These are phyloP conservation scores for Caracal caracal DNA, from an alignment of 2,113 vertebrate genomes.

Conservation along the genomic window DNA sequence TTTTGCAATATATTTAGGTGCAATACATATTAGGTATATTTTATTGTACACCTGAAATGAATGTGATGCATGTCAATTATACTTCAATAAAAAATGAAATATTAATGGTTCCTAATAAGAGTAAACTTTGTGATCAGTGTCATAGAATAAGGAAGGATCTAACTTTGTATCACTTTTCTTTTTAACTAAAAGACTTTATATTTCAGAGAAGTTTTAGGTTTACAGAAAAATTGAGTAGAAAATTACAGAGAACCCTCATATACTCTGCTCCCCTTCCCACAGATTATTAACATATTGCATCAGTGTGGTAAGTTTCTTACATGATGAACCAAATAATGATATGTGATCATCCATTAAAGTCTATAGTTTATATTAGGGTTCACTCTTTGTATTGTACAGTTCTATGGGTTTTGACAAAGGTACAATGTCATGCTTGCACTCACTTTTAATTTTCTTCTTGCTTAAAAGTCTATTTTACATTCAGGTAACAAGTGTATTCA, in stretches of 20 bases:
- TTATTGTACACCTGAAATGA: not conserved
- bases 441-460: constrained; percentile 44
- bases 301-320: not conserved
- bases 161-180: not conserved
- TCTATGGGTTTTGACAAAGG: not conserved
- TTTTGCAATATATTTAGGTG: not conserved
- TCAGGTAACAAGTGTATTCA: not conserved
- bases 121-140: not conserved
- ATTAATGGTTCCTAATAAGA: not conserved
- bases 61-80: not conserved
- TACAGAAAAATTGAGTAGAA: not conserved
- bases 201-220: not conserved
- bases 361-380: not conserved
- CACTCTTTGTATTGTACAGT: not conserved
- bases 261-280: not conserved
- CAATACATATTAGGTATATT: not conserved
- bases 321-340: not conserved
- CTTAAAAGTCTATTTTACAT: constrained; percentile 16
- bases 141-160: not conserved
- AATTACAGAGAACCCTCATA: not conserved
- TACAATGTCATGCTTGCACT: not conserved
- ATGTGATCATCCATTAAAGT: not conserved
- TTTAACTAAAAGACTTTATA: not conserved
- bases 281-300: not conserved
- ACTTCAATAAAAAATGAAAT: not conserved